A percentile compares a stretch with the other conserved stretches of the same genome.
Conservation (phyloP, 2,888 invertebrate genomes). For the Dolichomitus sp. region DNA sequence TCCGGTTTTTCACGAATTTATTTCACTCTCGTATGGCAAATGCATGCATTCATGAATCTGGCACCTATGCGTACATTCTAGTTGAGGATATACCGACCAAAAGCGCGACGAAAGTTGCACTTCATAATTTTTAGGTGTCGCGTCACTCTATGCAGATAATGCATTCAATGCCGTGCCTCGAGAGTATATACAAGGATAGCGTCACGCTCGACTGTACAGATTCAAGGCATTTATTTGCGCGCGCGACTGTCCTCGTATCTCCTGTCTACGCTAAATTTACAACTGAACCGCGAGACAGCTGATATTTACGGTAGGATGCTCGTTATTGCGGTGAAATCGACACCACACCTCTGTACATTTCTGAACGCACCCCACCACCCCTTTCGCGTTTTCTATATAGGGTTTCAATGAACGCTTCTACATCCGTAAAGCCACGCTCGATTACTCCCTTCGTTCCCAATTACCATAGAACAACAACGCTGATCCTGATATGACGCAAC, state of each 20-base stretch:
- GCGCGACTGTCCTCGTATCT: background rate
- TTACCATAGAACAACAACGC: constrained; percentile 40
- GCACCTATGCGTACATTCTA: background rate
- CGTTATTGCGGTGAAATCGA: constrained; percentile 59
- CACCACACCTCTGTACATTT: constrained; percentile 8
- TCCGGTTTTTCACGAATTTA: constrained; percentile 10
- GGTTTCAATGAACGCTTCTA: constrained; percentile 51
- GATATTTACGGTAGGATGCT: constrained; percentile 60
- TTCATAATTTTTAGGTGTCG: constrained; percentile 8
- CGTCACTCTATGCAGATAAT: background rate
- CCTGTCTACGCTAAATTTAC: constrained; percentile 41
- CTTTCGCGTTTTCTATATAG: constrained; percentile 33
- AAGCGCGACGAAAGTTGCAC: background rate
- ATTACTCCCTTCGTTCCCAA: constrained; percentile 47
- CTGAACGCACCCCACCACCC: background rate
- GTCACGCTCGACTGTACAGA: constrained; percentile 20
- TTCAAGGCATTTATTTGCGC: constrained; percentile 23
- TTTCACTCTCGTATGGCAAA: background rate
- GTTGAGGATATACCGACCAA: background rate
- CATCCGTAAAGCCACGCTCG: constrained; percentile 55
- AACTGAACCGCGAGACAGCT: constrained; percentile 62
- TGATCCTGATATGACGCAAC: constrained; percentile 37
- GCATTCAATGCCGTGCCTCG: constrained; percentile 6
- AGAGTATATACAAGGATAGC: background rate
- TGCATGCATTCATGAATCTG: constrained; percentile 13